phyloP scores from a whole-genome alignment of 2,113 vertebrate genomes.

The Gavia stellata region DNA sequence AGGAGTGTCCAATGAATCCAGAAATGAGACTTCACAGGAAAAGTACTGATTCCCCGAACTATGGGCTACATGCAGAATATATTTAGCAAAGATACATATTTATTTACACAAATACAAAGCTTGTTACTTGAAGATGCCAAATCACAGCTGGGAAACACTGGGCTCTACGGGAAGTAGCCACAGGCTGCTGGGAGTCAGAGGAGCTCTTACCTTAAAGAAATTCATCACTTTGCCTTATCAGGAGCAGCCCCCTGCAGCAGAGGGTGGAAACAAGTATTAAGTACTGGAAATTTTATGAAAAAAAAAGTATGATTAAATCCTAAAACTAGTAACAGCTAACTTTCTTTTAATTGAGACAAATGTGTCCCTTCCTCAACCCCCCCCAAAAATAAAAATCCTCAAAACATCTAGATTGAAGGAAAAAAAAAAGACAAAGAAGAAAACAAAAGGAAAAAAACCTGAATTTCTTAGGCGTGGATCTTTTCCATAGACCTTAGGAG shows the following conservation, averaged over 20 bases:
- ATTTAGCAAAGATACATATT: neutral
- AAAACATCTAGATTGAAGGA: fast-evolving
- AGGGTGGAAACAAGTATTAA: neutral
- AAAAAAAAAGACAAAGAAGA: neutral
- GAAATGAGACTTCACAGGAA: neutral
- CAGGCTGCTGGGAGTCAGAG: neutral
- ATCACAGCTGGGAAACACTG: neutral
- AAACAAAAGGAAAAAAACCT: fast-evolving
- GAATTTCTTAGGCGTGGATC: neutral
- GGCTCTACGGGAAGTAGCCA: neutral
- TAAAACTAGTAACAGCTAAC: neutral
- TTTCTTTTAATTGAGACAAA: neutral
- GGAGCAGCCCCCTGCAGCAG: neutral
- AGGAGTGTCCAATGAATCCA: neutral
- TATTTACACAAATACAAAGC: neutral
- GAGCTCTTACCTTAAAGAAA: neutral
- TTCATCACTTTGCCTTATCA: neutral
- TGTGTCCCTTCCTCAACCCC: neutral
- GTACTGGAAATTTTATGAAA: neutral
- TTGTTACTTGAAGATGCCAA: neutral
- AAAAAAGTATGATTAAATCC: neutral
- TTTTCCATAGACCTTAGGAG: neutral
- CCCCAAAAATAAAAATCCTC: neutral
- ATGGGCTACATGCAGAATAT: too few species aligned
- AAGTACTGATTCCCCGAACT: neutral